These are phyloP conservation scores for Mechanitis messenoides DNA, from an alignment of 2,888 invertebrate species.

Conservation along the genomic window DNA sequence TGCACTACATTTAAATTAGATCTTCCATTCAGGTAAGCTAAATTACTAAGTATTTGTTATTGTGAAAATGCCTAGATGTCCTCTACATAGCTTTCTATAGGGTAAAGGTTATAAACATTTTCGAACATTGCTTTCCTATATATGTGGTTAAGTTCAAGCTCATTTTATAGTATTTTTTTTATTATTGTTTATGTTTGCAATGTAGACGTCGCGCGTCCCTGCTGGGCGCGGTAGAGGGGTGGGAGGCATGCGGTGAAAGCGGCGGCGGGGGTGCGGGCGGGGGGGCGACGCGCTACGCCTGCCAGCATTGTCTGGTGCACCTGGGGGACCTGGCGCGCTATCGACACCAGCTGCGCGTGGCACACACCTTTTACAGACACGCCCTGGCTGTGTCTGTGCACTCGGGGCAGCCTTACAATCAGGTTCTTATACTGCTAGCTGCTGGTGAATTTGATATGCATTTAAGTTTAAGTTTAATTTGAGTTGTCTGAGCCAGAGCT, in stretches of 20 bases:
- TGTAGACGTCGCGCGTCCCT: conserved; percentile 63
- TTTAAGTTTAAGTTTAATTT: too few species aligned
- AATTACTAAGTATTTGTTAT: neutral
- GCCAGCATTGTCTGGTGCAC: conserved; percentile 92
- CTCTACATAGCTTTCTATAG: too few species aligned
- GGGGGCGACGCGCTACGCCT: conserved; percentile 86
- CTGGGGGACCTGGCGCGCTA: conserved; percentile 92
- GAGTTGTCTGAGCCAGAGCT: too few species aligned
- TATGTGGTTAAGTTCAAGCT: neutral
- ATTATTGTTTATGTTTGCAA: neutral
- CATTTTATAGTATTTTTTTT: neutral
- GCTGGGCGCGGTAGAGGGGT: conserved; percentile 62
- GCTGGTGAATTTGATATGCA: neutral
- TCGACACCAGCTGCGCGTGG: conserved; percentile 86
- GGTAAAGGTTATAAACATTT: too few species aligned
- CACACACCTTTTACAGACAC: conserved; percentile 90
- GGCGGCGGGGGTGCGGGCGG: conserved; percentile 32
- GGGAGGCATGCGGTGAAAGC: conserved; percentile 49
- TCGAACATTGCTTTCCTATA: neutral
- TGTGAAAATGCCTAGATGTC: too few species aligned
- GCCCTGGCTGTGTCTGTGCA: conserved; percentile 84
- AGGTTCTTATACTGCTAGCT: conserved; percentile 20
- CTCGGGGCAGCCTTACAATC: conserved; percentile 91
- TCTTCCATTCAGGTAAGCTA: conserved; percentile 80
- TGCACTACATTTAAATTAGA: conserved; percentile 88